Evolutionary conservation across 2,113 vertebrate species (phyloP), one percentile per base, ranked within the genome.

Genomic region (Ancistrus triradiatus): DNA sequence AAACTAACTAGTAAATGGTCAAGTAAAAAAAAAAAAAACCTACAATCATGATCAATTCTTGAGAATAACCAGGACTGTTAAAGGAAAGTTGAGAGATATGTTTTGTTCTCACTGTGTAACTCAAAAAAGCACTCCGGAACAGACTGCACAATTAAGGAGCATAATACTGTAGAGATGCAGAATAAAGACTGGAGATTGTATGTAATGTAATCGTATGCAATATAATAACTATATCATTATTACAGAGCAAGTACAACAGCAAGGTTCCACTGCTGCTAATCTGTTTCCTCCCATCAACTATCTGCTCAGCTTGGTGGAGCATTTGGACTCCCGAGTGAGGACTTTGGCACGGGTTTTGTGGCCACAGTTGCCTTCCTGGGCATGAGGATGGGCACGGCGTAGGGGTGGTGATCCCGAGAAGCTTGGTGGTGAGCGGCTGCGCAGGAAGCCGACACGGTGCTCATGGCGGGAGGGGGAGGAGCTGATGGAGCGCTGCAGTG

Each of bases 381-480:
- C 88, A 81, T 93, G 92, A 15, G 90, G 85, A 84, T 92, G 92
- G 78, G 91, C 89, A 73, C 93, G 92, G 79, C 93, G 93, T 24
- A 87, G 89, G 15, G 94, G 94, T 0, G 96, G 95, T 1, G 96
- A 97, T 66, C 93, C 93, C 4, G 96, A 98, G 74, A 91, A 93
- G 81, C 93, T 98, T 48, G 95, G 95, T 14, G 96, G 95, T 1
- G 95, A 98, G 83, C 88, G 93, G 88, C 92, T 97, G 66, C 94
- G 91, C 59, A 92, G 80, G 80, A 87, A 90, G 83, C 84, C 74
- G 3, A 79, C 91, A 1, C 92, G 87, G 70, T 90, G 87, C 62
- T 93, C 95, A 59, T 91, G 87, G 79, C 94, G 87, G 15, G 96
- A 97, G 0, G 95, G 91, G 51, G 94, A 96, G 75, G 96, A 97